phyloP scores from a whole-genome alignment of 1,140 invertebrate genomes.

The Telenomus remus region DNA sequence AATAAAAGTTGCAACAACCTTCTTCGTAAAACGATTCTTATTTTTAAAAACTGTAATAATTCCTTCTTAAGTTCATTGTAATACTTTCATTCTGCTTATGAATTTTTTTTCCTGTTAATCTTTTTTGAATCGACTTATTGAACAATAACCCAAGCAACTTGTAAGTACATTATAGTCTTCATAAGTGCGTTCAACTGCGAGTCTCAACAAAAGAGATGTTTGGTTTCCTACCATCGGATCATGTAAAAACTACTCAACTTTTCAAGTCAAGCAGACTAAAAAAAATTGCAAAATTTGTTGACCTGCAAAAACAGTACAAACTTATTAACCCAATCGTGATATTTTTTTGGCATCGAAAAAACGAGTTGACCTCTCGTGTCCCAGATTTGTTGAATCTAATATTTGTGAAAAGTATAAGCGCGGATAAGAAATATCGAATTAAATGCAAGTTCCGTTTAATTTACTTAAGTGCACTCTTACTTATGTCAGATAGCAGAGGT shows the following conservation, averaged over 20 bases:
- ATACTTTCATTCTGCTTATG: no score
- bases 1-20: no score
- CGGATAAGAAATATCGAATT: constrained; percentile 20
- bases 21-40: no score
- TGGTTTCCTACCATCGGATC: constrained; percentile 25
- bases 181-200: constrained; percentile 24
- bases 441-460: constrained; percentile 38
- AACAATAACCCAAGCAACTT: constrained; percentile 12
- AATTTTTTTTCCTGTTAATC: no score
- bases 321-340: no score
- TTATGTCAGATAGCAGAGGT: constrained; percentile 31
- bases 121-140: constrained; percentile 31
- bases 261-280: no score
- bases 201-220: constrained; percentile 18
- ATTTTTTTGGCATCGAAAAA: constrained; percentile 10
- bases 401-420: constrained; percentile 16
- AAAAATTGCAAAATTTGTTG: no score
- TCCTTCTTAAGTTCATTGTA: neutral
- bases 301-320: no score
- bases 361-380: neutral
- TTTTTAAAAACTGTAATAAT: no score
- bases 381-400: constrained; percentile 3
- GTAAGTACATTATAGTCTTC: constrained; percentile 33
- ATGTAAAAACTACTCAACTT: neutral
- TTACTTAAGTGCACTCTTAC: constrained; percentile 43